These are phyloP conservation scores for Orycteropus afer DNA, from an alignment of 2,113 vertebrate genomes.

Conservation along the genomic window DNA sequence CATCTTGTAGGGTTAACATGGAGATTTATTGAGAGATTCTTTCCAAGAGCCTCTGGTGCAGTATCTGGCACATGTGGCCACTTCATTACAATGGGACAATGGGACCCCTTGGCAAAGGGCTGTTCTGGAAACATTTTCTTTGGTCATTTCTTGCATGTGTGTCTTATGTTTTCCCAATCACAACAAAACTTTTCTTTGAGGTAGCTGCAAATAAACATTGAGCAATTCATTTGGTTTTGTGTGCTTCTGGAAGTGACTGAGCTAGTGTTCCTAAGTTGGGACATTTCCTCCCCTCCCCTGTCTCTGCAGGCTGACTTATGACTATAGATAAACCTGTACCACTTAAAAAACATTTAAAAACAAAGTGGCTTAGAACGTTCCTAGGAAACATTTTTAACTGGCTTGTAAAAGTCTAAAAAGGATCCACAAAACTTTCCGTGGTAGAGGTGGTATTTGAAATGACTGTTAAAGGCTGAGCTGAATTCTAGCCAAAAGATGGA, in stretches of 20 bases:
- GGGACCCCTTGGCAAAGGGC: neutral
- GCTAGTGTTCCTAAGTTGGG: neutral
- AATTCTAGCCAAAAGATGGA: neutral
- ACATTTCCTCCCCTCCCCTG: neutral
- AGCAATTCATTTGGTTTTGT: neutral
- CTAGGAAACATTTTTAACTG: conserved; percentile 18
- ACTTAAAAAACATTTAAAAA: conserved; percentile 1
- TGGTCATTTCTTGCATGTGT: neutral
- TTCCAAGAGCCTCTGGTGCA: neutral
- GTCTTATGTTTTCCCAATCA: neutral
- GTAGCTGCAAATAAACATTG: neutral
- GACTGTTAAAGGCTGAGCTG: neutral
- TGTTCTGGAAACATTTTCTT: neutral
- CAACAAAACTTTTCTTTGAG: neutral
- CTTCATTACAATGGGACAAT: neutral
- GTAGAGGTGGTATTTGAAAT: neutral
- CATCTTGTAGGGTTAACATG: neutral
- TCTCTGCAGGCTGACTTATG: neutral
- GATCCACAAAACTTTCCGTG: neutral
- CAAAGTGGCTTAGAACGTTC: neutral
- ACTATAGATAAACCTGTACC: neutral
- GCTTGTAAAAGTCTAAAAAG: neutral
- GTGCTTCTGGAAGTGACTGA: neutral
- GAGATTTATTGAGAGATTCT: neutral
- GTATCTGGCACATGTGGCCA: neutral